Evolutionary conservation across 1,140 invertebrate genomes (phyloP).

Genomic region (Diuraphis noxia): DNA sequence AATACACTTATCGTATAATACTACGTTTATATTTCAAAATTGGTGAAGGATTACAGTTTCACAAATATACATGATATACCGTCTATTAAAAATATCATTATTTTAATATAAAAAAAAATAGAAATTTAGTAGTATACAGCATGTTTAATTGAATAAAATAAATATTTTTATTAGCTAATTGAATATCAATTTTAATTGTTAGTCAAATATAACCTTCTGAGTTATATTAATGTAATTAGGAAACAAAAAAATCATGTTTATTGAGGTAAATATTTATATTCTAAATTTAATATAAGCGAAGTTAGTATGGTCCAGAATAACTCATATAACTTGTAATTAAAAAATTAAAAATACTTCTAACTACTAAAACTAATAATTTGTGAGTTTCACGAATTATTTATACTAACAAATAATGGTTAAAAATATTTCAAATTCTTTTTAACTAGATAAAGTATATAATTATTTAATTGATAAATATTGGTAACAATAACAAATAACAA

Average conservation of each 20-base stretch:
- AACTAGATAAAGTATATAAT: background rate
- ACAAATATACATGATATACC: too few species aligned
- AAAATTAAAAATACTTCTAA: background rate
- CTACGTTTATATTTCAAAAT: background rate
- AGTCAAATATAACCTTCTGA: background rate
- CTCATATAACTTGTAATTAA: background rate
- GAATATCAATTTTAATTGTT: background rate
- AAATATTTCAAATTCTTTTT: background rate
- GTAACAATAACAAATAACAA: too few species aligned
- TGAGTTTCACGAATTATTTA: background rate
- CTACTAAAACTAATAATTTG: background rate
- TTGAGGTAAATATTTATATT: background rate
- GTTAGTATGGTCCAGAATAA: background rate
- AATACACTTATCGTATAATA: too few species aligned
- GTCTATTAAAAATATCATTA: too few species aligned
- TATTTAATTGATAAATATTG: background rate
- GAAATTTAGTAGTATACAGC: background rate
- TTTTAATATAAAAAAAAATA: background rate
- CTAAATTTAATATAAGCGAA: background rate
- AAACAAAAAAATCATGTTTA: background rate
- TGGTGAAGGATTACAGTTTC: too few species aligned
- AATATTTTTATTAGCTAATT: background rate
- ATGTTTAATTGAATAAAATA: background rate
- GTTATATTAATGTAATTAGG: background rate
- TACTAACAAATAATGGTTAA: background rate